A percentile compares a stretch with the other conserved stretches of the same genome.
phyloP scores from a whole-genome alignment of 2,888 invertebrate genomes.

The Noctua pronuba region DNA sequence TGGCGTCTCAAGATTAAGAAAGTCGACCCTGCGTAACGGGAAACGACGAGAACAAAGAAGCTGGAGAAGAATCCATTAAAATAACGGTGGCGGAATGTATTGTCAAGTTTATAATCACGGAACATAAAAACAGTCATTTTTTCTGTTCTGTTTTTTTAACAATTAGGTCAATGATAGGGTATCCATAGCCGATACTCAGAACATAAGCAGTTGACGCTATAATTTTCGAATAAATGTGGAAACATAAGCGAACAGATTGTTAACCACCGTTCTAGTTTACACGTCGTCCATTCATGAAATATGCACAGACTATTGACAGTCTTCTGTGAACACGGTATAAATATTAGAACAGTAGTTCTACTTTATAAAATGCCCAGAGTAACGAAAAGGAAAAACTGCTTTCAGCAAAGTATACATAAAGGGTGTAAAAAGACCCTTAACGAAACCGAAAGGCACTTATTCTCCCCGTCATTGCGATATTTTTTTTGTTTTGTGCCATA shows the following conservation, averaged over 20 bases:
- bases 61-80: background rate
- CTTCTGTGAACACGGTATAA: background rate
- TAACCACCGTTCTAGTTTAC: conserved; percentile 52
- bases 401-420: background rate
- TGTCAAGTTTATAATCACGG: no score
- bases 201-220: background rate
- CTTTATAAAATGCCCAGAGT: background rate
- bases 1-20: background rate
- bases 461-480: no score
- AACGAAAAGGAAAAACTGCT: background rate
- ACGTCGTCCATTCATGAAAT: conserved; percentile 58
- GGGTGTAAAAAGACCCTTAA: no score
- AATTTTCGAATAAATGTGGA: conserved; percentile 41
- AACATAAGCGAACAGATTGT: conserved; percentile 22
- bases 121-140: no score
- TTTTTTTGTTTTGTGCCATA: no score
- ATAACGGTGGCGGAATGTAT: no score
- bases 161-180: background rate
- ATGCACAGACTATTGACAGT: conserved; percentile 36
- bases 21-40: no score
- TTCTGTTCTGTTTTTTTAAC: no score
- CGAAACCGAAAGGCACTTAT: no score
- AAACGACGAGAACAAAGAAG: background rate
- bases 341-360: conserved; percentile 29
- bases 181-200: background rate